Evolutionary conservation across 1,140 invertebrate species (phyloP).

Genomic region (Acromyrmex heyeri): DNA sequence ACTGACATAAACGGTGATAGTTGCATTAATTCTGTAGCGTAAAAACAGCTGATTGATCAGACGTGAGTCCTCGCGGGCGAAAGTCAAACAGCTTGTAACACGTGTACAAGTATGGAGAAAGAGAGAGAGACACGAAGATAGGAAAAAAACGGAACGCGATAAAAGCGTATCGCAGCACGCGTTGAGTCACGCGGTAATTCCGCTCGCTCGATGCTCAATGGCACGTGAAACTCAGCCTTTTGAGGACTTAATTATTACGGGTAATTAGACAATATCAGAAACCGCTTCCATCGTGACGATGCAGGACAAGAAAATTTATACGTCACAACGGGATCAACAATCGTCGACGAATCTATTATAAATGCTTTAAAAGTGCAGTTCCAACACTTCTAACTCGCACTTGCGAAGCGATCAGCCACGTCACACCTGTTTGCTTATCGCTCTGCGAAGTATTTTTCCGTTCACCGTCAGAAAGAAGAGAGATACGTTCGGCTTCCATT

Average conservation of each 20-base stretch:
- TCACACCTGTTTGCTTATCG: slow-evolving; percentile 15
- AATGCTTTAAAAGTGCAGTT: background rate
- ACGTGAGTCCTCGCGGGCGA: slow-evolving; percentile 21
- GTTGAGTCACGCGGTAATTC: slow-evolving; percentile 61
- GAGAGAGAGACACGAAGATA: slow-evolving; percentile 7
- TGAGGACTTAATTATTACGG: slow-evolving; percentile 4
- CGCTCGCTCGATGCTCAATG: slow-evolving; percentile 22
- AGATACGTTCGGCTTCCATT: background rate
- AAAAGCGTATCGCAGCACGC: slow-evolving; percentile 53
- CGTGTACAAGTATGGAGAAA: slow-evolving; percentile 17
- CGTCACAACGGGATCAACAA: background rate
- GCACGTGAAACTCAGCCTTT: slow-evolving; percentile 50
- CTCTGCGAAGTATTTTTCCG: background rate
- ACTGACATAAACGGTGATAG: slow-evolving; percentile 14
- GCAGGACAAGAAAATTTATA: background rate
- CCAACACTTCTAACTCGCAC: background rate
- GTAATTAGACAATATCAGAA: background rate
- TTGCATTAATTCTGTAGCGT: slow-evolving; percentile 1
- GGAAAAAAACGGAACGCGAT: slow-evolving; percentile 33
- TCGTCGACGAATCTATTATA: background rate
- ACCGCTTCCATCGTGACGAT: background rate
- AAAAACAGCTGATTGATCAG: slow-evolving; percentile 35
- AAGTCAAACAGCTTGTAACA: slow-evolving; percentile 41
- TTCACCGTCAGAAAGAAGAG: background rate
- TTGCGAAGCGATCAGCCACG: background rate